Percentiles rank a stretch among this genome's conserved stretches.
Conservation (phyloP, 2,888 invertebrate genomes). For the Corythucha ciliata region DNA sequence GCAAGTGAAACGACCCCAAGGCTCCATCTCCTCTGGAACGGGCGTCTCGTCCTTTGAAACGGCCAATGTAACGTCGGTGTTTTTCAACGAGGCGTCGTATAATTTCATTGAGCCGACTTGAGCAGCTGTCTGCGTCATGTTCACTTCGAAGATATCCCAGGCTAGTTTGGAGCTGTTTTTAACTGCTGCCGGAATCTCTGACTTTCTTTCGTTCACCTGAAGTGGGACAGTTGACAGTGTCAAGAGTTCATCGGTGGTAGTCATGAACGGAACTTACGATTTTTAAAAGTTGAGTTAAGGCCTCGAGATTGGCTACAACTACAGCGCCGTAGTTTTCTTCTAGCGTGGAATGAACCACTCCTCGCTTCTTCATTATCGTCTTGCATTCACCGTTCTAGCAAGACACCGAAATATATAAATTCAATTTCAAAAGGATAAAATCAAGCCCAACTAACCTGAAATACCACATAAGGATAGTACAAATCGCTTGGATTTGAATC, state of each 20-base stretch:
- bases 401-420: no score
- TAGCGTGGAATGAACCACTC: conserved; percentile 72
- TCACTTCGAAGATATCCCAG: conserved; percentile 28
- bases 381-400: conserved; percentile 25
- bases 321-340: conserved; percentile 88
- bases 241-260: no score
- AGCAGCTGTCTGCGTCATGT: conserved; percentile 27
- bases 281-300: conserved; percentile 76
- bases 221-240: no score
- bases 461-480: conserved; percentile 31
- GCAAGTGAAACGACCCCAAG: conserved; percentile 23
- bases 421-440: not conserved
- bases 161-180: conserved; percentile 15
- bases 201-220: conserved; percentile 26
- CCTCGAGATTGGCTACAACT: conserved; percentile 81
- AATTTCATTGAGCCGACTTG: conserved; percentile 26
- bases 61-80: conserved; percentile 27
- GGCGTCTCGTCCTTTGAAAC: conserved; percentile 11
- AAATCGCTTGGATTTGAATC: conserved; percentile 52
- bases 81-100: conserved; percentile 28
- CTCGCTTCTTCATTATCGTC: conserved; percentile 42
- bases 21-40: conserved; percentile 19
- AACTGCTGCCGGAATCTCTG: conserved; percentile 22
- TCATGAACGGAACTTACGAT: conserved; percentile 51
- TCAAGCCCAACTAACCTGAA: conserved; percentile 24